Conservation (phyloP, 2,797 vertebrate genomes). For the Karalla daura region DNA sequence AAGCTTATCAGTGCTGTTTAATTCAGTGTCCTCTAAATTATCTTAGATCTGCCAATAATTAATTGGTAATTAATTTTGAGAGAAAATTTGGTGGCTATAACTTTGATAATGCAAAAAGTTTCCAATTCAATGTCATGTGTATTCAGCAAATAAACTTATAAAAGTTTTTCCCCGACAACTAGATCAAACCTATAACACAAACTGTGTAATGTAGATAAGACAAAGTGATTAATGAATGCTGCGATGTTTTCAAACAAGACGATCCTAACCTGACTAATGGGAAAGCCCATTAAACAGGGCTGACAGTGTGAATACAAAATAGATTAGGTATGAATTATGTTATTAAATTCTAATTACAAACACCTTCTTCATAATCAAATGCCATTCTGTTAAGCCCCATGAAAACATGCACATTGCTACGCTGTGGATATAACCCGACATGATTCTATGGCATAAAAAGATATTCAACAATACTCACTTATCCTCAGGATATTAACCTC, state of each 20-base stretch:
- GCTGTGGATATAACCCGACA: slow-evolving; percentile 3
- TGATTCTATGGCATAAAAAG: slow-evolving; percentile 1
- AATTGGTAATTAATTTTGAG: no score
- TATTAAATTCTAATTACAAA: slow-evolving; percentile 39
- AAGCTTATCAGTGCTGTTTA: no score
- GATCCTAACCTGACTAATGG: slow-evolving; percentile 53
- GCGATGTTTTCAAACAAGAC: slow-evolving; percentile 24
- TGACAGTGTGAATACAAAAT: slow-evolving; percentile 50
- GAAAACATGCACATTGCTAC: slow-evolving; percentile 9
- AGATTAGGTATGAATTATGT: slow-evolving; percentile 45
- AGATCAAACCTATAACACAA: background rate
- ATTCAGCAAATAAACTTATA: background rate
- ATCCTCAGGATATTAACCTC: slow-evolving; percentile 14
- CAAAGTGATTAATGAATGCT: slow-evolving; percentile 34
- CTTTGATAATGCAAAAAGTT: background rate
- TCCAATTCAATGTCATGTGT: background rate
- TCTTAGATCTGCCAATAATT: no score
- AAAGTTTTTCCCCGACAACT: background rate
- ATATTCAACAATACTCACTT: slow-evolving; percentile 19
- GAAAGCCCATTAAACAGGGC: slow-evolving; percentile 52
- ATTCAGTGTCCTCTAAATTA: no score
- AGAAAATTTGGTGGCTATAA: background rate
- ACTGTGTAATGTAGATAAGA: background rate
- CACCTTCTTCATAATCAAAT: slow-evolving; percentile 32
- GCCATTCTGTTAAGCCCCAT: slow-evolving; percentile 16